A percentile compares a stretch with the other conserved stretches of the same genome.
phyloP scores from a whole-genome alignment of 2,888 invertebrate species.

The Eurytoma adleriae region DNA sequence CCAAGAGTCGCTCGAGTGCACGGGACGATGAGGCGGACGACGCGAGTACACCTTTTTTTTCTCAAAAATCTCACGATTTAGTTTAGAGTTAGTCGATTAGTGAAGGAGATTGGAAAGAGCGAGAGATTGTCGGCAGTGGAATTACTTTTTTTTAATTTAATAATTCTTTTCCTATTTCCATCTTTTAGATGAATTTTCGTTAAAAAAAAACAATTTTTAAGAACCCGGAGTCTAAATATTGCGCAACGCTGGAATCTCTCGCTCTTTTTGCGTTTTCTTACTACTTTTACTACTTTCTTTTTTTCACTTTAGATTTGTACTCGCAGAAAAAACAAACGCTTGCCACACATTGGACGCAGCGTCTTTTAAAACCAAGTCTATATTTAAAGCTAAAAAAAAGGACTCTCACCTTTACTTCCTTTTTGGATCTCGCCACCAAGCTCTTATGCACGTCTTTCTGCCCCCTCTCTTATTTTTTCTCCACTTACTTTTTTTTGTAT shows the following conservation, averaged over 20 bases:
- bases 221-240: background rate
- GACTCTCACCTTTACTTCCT: constrained; percentile 30
- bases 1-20: constrained; percentile 15
- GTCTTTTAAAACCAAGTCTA: constrained; percentile 5
- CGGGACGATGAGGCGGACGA: constrained; percentile 19
- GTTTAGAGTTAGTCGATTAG: constrained; percentile 30
- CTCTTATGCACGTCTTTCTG: constrained; percentile 52
- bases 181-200: background rate
- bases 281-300: constrained; percentile 47
- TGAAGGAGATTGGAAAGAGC: constrained; percentile 26
- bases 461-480: constrained; percentile 15
- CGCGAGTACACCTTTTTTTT: constrained; percentile 6
- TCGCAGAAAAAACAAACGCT: constrained; percentile 35
- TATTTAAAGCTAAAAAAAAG: constrained; percentile 14
- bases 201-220: too few relatives aligned
- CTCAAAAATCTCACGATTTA: constrained; percentile 25
- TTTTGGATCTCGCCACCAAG: constrained; percentile 31
- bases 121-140: constrained; percentile 1
- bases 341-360: constrained; percentile 49
- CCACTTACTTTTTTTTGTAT: constrained; percentile 33
- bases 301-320: constrained; percentile 52
- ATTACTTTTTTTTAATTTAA: background rate
- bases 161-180: constrained; percentile 3
- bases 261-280: constrained; percentile 38
- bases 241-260: constrained; percentile 11